phyloP scores from a whole-genome alignment of 1,140 invertebrate genomes.

The Drosophila bocqueti region DNA sequence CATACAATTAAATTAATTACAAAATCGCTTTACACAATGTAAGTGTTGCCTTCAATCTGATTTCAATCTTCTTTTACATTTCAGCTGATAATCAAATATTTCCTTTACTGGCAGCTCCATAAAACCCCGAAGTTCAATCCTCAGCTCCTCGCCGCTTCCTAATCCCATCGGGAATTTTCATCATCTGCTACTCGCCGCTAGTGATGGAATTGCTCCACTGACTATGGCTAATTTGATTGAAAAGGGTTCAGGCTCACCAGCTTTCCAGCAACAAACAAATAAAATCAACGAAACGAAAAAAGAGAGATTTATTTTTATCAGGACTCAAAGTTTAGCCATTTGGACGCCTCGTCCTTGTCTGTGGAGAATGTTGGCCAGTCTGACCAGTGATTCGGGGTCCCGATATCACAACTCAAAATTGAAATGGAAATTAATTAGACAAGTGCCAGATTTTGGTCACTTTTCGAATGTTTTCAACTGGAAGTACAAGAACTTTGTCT shows the following conservation, averaged over 20 bases:
- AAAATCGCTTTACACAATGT: not conserved
- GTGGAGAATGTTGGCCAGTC: not conserved
- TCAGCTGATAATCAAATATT: slow-evolving; percentile 15
- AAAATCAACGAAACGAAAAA: slow-evolving; percentile 62
- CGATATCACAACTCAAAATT: slow-evolving; percentile 26
- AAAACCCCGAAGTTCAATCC: not conserved
- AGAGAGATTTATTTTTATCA: slow-evolving; percentile 58
- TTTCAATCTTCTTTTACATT: slow-evolving; percentile 5
- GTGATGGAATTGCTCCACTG: slow-evolving; percentile 63
- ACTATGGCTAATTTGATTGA: slow-evolving; percentile 73
- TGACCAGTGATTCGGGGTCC: slow-evolving; percentile 9
- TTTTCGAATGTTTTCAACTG: slow-evolving; percentile 19
- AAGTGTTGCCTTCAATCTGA: not conserved
- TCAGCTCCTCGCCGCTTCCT: not conserved
- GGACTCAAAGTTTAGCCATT: slow-evolving; percentile 53
- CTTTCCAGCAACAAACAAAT: slow-evolving; percentile 54
- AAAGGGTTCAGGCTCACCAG: slow-evolving; percentile 59
- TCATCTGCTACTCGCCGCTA: slow-evolving; percentile 40
- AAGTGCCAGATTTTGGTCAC: slow-evolving; percentile 36
- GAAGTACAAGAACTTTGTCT: slow-evolving; percentile 12
- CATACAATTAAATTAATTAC: slow-evolving; percentile 8
- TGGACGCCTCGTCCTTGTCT: slow-evolving; percentile 33
- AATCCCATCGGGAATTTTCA: slow-evolving; percentile 37
- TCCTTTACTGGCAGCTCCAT: not conserved
- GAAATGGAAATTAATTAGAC: slow-evolving; percentile 71